These are phyloP conservation scores for Drosophila melanocephala DNA, from an alignment of 2,888 invertebrate species.

Conservation along the genomic window DNA sequence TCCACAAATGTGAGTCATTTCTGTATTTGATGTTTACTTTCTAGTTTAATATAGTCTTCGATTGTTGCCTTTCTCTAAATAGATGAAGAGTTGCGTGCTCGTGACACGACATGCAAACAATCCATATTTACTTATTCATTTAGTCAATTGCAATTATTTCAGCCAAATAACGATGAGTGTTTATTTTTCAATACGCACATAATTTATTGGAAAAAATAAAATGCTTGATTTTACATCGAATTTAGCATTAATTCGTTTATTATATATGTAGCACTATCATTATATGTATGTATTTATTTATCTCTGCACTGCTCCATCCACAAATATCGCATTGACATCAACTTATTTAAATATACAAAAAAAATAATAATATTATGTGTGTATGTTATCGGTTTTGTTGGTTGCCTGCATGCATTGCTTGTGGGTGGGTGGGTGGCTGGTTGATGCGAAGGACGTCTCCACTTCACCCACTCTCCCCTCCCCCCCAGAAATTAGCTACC, in stretches of 20 bases:
- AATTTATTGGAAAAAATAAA: constrained; percentile 20
- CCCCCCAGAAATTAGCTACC: constrained; percentile 13
- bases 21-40: constrained; percentile 1
- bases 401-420: constrained; percentile 18
- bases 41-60: not conserved
- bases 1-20: constrained; percentile 1
- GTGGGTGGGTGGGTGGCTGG: constrained; percentile 8
- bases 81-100: not conserved
- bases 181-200: constrained; percentile 3
- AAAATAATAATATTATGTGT: constrained; percentile 20
- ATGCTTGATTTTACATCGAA: constrained; percentile 12
- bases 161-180: not conserved
- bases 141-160: not conserved
- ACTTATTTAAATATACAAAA: constrained; percentile 61
- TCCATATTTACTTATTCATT: not conserved
- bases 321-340: constrained; percentile 32
- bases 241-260: constrained; percentile 35
- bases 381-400: constrained; percentile 34
- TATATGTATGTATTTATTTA: constrained; percentile 32
- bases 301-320: constrained; percentile 24
- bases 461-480: constrained; percentile 4
- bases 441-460: constrained; percentile 13
- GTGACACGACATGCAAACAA: constrained; percentile 3
- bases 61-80: not conserved
- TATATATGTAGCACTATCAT: constrained; percentile 46